Conservation (phyloP, 2,888 invertebrate genomes). For the Abrostola tripartita region DNA sequence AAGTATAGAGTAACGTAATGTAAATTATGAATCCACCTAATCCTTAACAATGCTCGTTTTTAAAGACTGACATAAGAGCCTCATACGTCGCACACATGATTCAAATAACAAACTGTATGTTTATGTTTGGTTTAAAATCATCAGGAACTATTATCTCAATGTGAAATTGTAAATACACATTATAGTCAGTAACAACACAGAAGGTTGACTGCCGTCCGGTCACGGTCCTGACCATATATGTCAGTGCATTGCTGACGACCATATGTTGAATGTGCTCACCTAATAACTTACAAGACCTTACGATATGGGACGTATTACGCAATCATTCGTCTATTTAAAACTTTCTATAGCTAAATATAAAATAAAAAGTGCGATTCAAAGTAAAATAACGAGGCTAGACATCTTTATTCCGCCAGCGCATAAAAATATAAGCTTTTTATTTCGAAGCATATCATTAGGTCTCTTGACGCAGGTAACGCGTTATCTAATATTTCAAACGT, state of each 20-base stretch:
- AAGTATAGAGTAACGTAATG: too few species aligned
- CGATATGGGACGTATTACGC: neutral
- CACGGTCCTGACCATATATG: slow-evolving; percentile 34
- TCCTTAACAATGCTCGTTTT: too few species aligned
- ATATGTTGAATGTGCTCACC: slow-evolving; percentile 37
- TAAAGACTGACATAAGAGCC: too few species aligned
- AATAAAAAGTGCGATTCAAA: slow-evolving; percentile 5
- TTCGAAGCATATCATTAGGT: slow-evolving; percentile 26
- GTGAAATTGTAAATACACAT: too few species aligned
- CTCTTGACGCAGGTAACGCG: slow-evolving; percentile 46
- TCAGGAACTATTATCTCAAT: too few species aligned
- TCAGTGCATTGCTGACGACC: slow-evolving; percentile 29
- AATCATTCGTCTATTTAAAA: neutral
- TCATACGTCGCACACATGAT: too few species aligned
- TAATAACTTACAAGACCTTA: slow-evolving; percentile 5
- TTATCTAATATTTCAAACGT: slow-evolving; percentile 56
- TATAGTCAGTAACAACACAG: neutral
- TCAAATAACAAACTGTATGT: neutral
- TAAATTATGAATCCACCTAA: too few species aligned
- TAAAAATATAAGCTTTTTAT: slow-evolving; percentile 33
- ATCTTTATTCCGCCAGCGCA: slow-evolving; percentile 16
- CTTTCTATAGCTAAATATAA: neutral
- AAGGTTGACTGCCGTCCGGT: slow-evolving; percentile 15
- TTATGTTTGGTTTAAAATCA: too few species aligned
- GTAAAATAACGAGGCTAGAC: slow-evolving; percentile 12